These are phyloP conservation scores for Verasper variegatus DNA, from an alignment of 2,113 vertebrate genomes.

Conservation along the genomic window DNA sequence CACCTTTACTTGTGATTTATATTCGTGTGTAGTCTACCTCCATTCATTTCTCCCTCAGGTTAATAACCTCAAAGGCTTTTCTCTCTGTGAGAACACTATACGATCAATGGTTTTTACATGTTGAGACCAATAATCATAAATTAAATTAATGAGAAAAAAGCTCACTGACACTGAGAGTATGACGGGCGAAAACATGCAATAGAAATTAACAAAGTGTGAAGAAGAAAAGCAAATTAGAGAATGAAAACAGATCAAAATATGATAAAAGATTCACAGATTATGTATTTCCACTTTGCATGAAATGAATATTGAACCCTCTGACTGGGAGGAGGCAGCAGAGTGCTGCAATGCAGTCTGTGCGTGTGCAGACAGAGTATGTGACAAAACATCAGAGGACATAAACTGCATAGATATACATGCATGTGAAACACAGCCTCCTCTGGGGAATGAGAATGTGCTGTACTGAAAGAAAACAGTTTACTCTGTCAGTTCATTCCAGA, in stretches of 20 bases:
- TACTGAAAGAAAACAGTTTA: neutral
- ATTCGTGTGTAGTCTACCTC: conserved; percentile 1
- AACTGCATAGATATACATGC: neutral
- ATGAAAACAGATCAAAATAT: neutral
- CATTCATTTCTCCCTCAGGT: neutral
- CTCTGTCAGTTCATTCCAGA: neutral
- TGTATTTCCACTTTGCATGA: neutral
- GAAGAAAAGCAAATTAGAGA: neutral
- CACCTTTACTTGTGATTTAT: conserved; percentile 16
- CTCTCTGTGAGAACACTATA: neutral
- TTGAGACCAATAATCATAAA: neutral
- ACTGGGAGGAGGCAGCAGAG: neutral
- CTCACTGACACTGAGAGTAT: neutral
- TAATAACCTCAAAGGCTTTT: neutral
- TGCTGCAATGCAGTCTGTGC: conserved; percentile 39
- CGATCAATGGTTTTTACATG: neutral
- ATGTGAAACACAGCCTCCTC: neutral
- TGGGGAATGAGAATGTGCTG: too few species aligned
- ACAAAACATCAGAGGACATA: neutral
- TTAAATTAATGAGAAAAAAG: neutral
- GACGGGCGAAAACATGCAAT: neutral
- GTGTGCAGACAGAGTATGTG: conserved; percentile 4
- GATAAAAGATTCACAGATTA: neutral
- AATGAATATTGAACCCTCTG: neutral
- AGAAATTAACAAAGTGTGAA: neutral